Evolutionary conservation across 2,888 invertebrate species (phyloP).

Genomic region (Oscheius myriophilus): DNA sequence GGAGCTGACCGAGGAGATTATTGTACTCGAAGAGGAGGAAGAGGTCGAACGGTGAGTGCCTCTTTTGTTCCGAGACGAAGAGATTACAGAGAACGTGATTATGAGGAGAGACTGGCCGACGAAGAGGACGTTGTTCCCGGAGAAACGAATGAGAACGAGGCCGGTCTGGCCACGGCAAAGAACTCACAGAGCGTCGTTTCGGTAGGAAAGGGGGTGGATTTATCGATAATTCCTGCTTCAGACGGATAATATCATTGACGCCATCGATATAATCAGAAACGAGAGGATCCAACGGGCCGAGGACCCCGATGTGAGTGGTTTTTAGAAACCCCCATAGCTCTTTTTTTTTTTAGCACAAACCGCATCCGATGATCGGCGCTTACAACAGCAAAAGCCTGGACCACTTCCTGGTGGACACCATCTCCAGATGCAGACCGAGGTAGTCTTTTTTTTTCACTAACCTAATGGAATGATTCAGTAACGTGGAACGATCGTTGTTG

Average conservation of each 20-base stretch:
- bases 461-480: slow-evolving; percentile 75
- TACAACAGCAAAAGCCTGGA: slow-evolving; percentile 80
- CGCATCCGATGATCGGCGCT: slow-evolving; percentile 85
- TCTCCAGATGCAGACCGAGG: slow-evolving; percentile 71
- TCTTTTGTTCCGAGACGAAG: neutral
- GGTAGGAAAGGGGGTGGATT: slow-evolving; percentile 74
- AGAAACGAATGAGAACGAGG: slow-evolving; percentile 75
- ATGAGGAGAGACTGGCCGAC: slow-evolving; percentile 74
- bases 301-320: slow-evolving; percentile 42
- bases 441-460: slow-evolving; percentile 12
- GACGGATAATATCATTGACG: slow-evolving; percentile 91
- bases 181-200: slow-evolving; percentile 79
- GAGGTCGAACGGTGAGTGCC: slow-evolving; percentile 75
- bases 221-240: slow-evolving; percentile 58
- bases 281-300: slow-evolving; percentile 44
- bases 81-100: slow-evolving; percentile 51
- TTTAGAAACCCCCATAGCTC: neutral
- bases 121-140: slow-evolving; percentile 72
- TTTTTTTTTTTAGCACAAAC: slow-evolving; percentile 67
- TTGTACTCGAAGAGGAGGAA: slow-evolving; percentile 90
- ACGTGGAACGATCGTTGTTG: slow-evolving; percentile 88
- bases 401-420: slow-evolving; percentile 84
- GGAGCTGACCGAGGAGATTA: slow-evolving; percentile 85
- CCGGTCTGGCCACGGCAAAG: slow-evolving; percentile 86
- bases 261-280: slow-evolving; percentile 80